Base-by-base conservation (phyloP, 2,888 invertebrate genomes). In the Hemicrepidius hirtus region DNA sequence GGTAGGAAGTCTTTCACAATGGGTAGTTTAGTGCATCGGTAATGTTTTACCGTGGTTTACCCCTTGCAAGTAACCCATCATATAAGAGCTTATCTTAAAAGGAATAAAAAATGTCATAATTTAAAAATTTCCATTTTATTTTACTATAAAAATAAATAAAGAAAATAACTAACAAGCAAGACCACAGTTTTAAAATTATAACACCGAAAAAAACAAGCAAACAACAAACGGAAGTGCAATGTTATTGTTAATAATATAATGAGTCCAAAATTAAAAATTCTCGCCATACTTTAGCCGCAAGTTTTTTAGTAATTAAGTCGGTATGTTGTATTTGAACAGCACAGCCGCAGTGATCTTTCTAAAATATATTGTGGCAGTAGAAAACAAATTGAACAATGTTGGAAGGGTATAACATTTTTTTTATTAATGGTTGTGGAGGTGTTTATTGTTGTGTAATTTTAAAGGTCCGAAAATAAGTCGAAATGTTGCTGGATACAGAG, bases 401-500 rank as follows among this genome's bases (percentile, higher is more conserved):
- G 9, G 44, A 44, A 13, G 44, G 44, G 44, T 44, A 44, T 7
- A 5, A 32, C 9, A 5, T 9, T 32, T 5, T 9, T 32, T 32
- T 5, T 1, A 32, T 32, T 32, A 9, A 5, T 6, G 3, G 4
- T 32, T 32, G 1, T 9, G 32, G 1, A 5, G 9, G 32, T 32
- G 32, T 32, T 32, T 5, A 32, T 32, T 32, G 32, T 5, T 3
- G 5, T 44, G 44, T 7, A 32, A 44, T 18, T 16, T 44, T 44
- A 44, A 44, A 44, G 44, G 44, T 44, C 44, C 5, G 44, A 44
- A 44, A 44, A 13, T 9, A 44, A 44, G 44, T 13, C 3, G 18
- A 44, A 13, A 44, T 16, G 35, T 40, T 64, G 64, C 35, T 64
- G 64, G 64, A 32, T 50, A 6, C 20, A 49, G 7, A 50, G 64